phyloP scores from a whole-genome alignment of 2,113 vertebrate species.

The Elanoides forficatus region DNA sequence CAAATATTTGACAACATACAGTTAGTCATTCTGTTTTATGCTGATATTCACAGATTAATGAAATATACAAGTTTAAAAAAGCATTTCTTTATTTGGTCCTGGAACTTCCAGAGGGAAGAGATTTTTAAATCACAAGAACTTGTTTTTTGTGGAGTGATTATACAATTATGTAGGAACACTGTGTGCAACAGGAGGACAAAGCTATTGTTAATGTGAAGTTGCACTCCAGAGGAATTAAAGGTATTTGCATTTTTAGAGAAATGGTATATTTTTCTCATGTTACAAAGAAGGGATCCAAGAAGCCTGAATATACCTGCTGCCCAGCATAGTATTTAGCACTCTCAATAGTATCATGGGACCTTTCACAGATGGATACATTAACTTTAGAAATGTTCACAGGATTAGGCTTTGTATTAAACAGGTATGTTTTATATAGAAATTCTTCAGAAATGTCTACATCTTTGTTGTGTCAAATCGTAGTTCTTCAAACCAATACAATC shows the following conservation, averaged over 20 bases:
- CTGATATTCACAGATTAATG: not conserved
- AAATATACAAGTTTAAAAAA: not conserved
- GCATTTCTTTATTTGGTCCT: not conserved
- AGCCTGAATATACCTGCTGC: not conserved
- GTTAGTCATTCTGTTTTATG: not conserved
- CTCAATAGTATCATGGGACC: not conserved
- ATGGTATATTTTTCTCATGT: not conserved
- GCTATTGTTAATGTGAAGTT: not conserved
- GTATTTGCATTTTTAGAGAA: not conserved
- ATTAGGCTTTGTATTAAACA: not conserved
- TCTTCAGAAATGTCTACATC: not conserved
- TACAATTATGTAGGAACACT: not conserved
- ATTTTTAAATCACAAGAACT: not conserved
- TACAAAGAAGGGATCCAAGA: not conserved
- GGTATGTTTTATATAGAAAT: not conserved
- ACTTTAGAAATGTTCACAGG: not conserved
- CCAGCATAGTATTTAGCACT: not conserved
- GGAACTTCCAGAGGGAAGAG: not conserved
- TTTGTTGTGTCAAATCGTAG: not conserved
- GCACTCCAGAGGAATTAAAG: not conserved
- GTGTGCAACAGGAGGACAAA: not conserved
- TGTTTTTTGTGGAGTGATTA: not conserved
- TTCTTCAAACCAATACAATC: not conserved
- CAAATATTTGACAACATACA: not conserved
- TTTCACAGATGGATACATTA: not conserved